Base-by-base conservation (phyloP, 2,113 vertebrate species). In the Lipotes vexillifer region DNA sequence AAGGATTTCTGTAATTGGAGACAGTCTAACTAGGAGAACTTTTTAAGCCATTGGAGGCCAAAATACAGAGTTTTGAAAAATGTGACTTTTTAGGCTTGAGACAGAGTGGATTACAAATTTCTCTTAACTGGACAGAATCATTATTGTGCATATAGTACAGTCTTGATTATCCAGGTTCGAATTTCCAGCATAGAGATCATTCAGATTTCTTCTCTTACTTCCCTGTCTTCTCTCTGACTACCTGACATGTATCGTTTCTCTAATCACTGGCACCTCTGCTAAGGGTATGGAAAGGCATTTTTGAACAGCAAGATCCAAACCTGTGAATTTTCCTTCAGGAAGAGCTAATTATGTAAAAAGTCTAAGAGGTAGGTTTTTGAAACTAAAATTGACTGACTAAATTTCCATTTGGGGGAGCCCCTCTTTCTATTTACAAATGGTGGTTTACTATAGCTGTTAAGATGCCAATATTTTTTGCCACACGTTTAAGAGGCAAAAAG, bases 1-100 rank as follows among this genome's bases (percentile, higher is more conserved):
- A 92, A 97, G 88, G 96, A 96, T 98, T 97, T 97, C 96, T 97
- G 71, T 97, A 98, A 98, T 97, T 97, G 98, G 94, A 97, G 96
- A 97, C 94, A 96, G 94, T 97, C 96, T 97, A 94, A 80, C 84
- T 97, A 92, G 83, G 84, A 93, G 96, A 93, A 98, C 92, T 95
- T 97, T 96, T 96, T 96, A 98, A 97, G 92, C 95, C 87, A 80
- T 95, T 36, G 14, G 92, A 97, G 88, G 96, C 94, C 33, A 1
- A 94, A 96, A 97, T 97, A 93, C 81, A 95, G 93, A 94, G 95
- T 97, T 95, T 94, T 90, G 81, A 84, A 92, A 97, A 95, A 95
- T 80, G 89, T 88, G 77, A 90, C 83, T 96, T 95, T 94, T 63
- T 66, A 77, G 88, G 87, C 83, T 97, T 96, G 86, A 97, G 95